Evolutionary conservation across 2,888 invertebrate genomes (phyloP).

Genomic region (Schizotus pectinicornis): DNA sequence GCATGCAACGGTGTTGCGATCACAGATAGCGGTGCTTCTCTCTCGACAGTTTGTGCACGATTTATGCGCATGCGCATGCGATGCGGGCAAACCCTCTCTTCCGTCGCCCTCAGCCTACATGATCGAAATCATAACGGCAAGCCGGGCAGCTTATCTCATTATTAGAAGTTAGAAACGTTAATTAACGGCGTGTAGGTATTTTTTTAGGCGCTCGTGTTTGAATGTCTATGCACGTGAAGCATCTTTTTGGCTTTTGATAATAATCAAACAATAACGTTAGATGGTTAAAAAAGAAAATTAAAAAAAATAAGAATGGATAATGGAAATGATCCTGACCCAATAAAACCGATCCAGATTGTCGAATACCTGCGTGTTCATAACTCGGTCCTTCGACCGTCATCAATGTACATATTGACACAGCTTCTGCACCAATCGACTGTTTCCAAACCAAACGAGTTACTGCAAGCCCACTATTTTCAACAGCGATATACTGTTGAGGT

Average conservation of each 20-base stretch:
- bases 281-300: conserved; percentile 37
- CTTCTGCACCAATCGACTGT: background rate
- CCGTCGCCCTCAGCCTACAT: no score
- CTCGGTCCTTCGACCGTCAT: conserved; percentile 2
- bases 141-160: no score
- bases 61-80: no score
- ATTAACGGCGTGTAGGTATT: background rate
- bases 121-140: no score
- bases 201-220: conserved; percentile 3
- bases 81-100: no score
- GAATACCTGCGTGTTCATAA: conserved; percentile 40
- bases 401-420: conserved; percentile 2
- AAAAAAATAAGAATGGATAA: conserved; percentile 34
- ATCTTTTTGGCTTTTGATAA: conserved; percentile 54
- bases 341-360: background rate
- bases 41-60: no score
- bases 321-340: conserved; percentile 44
- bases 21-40: no score
- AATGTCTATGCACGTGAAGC: conserved; percentile 50
- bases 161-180: no score
- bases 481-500: no score
- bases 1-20: no score
- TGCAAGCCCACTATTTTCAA: no score
- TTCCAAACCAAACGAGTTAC: no score
- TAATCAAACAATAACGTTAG: conserved; percentile 34